Evolutionary conservation across 2,113 vertebrate genomes (phyloP).

Genomic region (Macroglossus sobrinus): DNA sequence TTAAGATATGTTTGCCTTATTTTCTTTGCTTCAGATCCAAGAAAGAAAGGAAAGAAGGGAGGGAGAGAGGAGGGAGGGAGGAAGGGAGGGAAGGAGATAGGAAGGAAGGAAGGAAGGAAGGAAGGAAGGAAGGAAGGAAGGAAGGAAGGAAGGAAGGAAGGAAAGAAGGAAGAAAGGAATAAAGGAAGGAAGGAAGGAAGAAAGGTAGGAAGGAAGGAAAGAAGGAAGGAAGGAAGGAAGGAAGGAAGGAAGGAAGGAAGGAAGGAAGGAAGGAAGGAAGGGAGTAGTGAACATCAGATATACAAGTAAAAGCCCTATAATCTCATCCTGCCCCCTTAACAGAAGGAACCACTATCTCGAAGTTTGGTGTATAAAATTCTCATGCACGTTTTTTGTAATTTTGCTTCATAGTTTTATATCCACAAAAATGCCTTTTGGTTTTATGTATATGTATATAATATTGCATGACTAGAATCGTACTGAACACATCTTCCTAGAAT

Average conservation of each 20-base stretch:
- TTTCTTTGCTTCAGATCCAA: slow-evolving; percentile 42
- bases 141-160: background rate
- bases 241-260: fast-evolving
- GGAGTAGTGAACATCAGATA: fast-evolving
- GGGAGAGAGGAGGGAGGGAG: fast-evolving
- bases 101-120: fast-evolving
- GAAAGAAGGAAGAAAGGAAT: fast-evolving
- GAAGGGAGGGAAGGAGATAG: fast-evolving
- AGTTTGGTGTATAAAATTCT: background rate
- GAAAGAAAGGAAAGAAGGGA: background rate
- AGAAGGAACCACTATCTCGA: background rate
- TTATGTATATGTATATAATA: background rate
- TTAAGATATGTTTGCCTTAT: slow-evolving; percentile 44
- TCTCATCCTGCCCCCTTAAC: background rate
- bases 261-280: fast-evolving
- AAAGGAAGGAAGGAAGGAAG: fast-evolving
- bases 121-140: fast-evolving
- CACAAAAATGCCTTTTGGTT: background rate
- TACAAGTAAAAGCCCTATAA: background rate
- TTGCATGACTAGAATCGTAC: background rate
- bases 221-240: fast-evolving
- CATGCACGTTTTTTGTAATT: background rate
- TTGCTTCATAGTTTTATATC: background rate
- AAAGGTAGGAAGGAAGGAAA: fast-evolving
- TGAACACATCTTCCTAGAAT: background rate